phyloP scores from a whole-genome alignment of 2,888 invertebrate genomes.

The Callyntrura sp. region DNA sequence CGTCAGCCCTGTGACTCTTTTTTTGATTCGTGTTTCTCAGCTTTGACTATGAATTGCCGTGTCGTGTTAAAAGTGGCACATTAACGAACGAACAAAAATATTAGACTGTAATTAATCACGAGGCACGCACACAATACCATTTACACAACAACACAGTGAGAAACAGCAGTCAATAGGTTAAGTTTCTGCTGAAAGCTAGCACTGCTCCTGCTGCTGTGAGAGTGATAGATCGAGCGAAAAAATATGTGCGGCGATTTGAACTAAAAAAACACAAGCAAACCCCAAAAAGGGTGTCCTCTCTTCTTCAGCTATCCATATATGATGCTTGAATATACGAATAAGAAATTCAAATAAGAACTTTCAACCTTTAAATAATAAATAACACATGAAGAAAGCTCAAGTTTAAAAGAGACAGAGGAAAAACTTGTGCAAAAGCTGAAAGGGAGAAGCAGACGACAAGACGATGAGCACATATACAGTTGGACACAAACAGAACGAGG shows the following conservation, averaged over 20 bases:
- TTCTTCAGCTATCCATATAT: neutral
- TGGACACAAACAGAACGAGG: conserved; percentile 10
- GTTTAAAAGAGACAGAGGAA: neutral
- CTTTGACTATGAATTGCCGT: neutral
- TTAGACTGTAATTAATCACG: conserved; percentile 3
- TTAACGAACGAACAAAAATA: neutral
- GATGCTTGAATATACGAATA: neutral
- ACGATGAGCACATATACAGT: neutral
- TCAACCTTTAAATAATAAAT: conserved; percentile 54
- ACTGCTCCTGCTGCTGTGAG: neutral
- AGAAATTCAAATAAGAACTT: neutral
- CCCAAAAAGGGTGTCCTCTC: neutral
- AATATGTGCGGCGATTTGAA: neutral
- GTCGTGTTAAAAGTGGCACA: neutral
- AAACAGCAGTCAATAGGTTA: neutral
- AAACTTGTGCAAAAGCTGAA: neutral
- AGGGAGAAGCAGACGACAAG: neutral
- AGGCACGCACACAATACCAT: neutral
- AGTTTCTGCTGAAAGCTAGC: neutral
- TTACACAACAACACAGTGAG: neutral
- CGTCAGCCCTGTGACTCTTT: neutral
- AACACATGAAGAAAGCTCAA: conserved; percentile 2
- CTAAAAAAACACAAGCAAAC: neutral
- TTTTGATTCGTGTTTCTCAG: neutral
- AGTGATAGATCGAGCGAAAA: neutral